Evolutionary conservation across 2,113 vertebrate genomes (phyloP), one percentile per base, ranked within the genome.

Genomic region (Alosa alosa): DNA sequence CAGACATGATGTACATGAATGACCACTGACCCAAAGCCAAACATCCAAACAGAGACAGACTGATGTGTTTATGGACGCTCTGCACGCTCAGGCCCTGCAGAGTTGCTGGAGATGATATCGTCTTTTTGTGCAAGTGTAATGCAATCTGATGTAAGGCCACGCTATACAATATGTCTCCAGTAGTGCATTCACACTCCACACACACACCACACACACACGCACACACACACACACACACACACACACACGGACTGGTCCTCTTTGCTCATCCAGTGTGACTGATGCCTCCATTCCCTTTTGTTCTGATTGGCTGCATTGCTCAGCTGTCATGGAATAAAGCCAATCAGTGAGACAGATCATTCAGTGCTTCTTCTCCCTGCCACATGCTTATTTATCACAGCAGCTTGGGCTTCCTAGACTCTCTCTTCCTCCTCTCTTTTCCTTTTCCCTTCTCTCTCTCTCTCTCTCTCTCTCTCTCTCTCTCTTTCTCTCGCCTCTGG

Each of bases 211-310:
- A 49, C 18, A 83, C 39, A 0, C 81, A 50, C 82, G 55, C 22
- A 60, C 75, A 85, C 49, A 87, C 82, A 50, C 64, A 81, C 88
- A 55, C 41, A 55, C 39, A 84, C 2, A 15, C 68, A 60, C 36
- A n/a, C 55, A 60, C 18, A n/a, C 55, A 52, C 3, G 6, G 41
- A 4, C 41, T 68, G 55, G 81, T 88, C 49, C 55, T 83, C 83
- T 11, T 41, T 52, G 44, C 60, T 89, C 91, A 82, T 86, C 87
- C 85, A 87, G 50, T 10, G 31, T 86, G 44, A 50, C 39, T 68
- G n/a, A 68, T 68, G 60, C 60, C 25, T 68, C 25, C 25, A 68
- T 68, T 68, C 25, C 25, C n/a, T 68, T n/a, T 10, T 68, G 60
- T 68, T 68, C 60, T 68, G 60, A 68, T 68, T 68, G 60, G 60